Base-by-base conservation (phyloP, 1,140 invertebrate genomes). In the Fopius arisanus region DNA sequence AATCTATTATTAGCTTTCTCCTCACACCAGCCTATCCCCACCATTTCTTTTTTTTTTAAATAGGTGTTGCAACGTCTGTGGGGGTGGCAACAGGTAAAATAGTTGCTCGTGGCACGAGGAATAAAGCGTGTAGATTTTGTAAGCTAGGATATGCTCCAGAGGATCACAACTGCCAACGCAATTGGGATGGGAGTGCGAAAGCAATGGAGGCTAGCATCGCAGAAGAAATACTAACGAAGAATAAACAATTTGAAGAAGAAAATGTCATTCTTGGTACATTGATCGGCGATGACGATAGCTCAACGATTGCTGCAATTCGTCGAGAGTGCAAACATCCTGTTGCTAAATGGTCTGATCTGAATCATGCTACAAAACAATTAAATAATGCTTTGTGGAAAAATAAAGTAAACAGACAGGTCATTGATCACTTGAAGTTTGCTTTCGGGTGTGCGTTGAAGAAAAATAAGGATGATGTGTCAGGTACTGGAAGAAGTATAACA, bases 191-290 rank as follows among this genome's bases (percentile, higher is more conserved):
- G 14, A 76, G 75, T 41, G 63, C 75, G 3, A 78, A 74, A 74
- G 72, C 75, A 0, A 76, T 78, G 75, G 72, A 78, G 21, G 37
- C 73, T 9, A 33, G 71, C 54, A 76, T 76, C 9, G 72, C 77
- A 2, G 51, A 72, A 3, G 14, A 69, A 63, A 62, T 75, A n/a
- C 48, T 74, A n/a, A 21, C 37, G 6, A 71, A 75, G 62, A 76
- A 76, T 31, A 26, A 71, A 26, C 19, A 54, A 37, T 75, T 78
- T 2, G 29, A 63, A n/a, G 19, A 75, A 43, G 31, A 76, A 43
- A 72, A 75, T 12, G 66, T 75, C 21, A 2, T 37, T 1, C 19
- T 78, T 29, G 43, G 48, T 5, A 75, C 73, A 16, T 23, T 76
- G 0, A 76, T 74, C 28, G 77, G 74, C 1, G 74, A 78, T 33